Evolutionary conservation across 2,888 invertebrate species (phyloP).

Genomic region (Oligia latruncula): DNA sequence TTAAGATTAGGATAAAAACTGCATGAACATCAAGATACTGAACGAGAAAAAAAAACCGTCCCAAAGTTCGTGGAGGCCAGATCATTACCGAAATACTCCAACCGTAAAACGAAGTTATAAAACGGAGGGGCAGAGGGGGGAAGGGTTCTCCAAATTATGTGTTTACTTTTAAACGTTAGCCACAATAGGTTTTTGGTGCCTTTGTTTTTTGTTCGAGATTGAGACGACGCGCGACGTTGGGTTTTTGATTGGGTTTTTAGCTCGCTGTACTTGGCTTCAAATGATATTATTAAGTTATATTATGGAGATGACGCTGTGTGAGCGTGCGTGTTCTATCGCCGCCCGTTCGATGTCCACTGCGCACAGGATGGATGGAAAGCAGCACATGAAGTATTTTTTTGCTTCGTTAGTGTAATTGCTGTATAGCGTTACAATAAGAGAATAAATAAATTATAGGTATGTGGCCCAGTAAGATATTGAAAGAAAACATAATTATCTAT

Average conservation of each 20-base stretch:
- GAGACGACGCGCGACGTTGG: constrained; percentile 15
- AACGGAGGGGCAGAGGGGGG: constrained; percentile 57
- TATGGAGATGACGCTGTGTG: not conserved
- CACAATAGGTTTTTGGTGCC: constrained; percentile 54
- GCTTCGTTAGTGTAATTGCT: no score
- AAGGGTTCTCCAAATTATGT: constrained; percentile 65
- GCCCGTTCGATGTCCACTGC: not conserved
- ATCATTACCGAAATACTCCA: constrained; percentile 71
- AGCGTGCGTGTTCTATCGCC: not conserved
- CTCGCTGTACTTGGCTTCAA: not conserved
- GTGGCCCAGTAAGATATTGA: no score
- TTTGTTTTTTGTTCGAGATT: constrained; percentile 49
- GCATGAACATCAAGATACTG: constrained; percentile 55
- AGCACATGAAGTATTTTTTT: no score
- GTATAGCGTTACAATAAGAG: no score
- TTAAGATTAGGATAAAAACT: constrained; percentile 45
- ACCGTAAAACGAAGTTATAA: constrained; percentile 78
- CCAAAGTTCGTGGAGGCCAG: constrained; percentile 66
- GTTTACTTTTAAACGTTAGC: constrained; percentile 70
- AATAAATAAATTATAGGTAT: no score
- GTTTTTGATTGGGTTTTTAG: constrained; percentile 27
- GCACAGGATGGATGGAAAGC: not conserved
- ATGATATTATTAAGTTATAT: no score
- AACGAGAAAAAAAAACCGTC: constrained; percentile 64
- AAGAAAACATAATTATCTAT: no score